Base-by-base conservation (phyloP, 2,113 vertebrate species). In the Silurus glanis region DNA sequence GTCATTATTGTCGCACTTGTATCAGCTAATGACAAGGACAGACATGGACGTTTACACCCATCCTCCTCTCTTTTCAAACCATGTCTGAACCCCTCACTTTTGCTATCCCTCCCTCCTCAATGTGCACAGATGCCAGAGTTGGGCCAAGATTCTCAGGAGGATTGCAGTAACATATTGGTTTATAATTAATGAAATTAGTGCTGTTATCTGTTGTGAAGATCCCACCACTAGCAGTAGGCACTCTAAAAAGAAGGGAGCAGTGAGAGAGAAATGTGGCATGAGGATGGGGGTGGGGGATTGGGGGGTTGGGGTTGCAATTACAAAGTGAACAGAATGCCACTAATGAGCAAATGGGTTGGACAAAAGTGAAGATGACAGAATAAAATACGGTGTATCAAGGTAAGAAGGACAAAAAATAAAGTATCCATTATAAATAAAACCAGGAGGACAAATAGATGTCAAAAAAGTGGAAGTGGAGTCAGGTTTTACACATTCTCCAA, bases 161-260 rank as follows among this genome's bases (percentile, higher is more conserved):
- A 95, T 95, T 95, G 94, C 96, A 90, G 93, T 95, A 96, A 96
- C 96, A 97, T 97, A 97, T 96, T 97, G 96, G 96, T 96, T 97
- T 96, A 97, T 97, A 97, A 97, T 97, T 97, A 97, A 97, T 96
- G 96, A 96, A 96, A 97, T 97, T 97, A 96, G 96, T 95, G 95
- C 95, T 94, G 95, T 97, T 97, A 96, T 96, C 96, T 96, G 96
- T 96, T 96, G 96, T 97, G 95, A 95, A 96, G 95, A 95, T 89
- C 85, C 87, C 64, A 96, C 95, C 88, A 87, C 87, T 89, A 90
- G 86, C 87, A 89, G 87, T 59, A 89, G 86, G 83, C 67, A 80
- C 62, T 86, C 82, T 66, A 75, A 56, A 84, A 83, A 89, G n/a
- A 83, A 78, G 82, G 56, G 64, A 66, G 58, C 64, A 37, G 17